Evolutionary conservation across 2,797 vertebrate species (phyloP), one percentile per base, ranked within the genome.

Genomic region (Sarcophilus harrisii): DNA sequence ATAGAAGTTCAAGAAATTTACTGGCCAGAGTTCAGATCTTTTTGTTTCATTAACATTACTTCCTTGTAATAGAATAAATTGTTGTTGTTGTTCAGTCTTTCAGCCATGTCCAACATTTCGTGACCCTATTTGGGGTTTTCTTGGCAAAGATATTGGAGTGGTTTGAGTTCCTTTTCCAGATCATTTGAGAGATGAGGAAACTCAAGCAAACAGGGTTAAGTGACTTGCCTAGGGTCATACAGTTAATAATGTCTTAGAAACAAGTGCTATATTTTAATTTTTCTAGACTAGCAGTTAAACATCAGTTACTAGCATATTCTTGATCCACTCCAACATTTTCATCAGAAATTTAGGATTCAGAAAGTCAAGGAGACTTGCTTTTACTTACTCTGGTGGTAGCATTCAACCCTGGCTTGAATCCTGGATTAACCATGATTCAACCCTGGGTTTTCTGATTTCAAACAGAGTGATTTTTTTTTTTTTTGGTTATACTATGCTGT

Each of bases 261-360:
- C 89, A 14, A 0, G 0, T 24, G 30, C 81, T 3, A 28, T 27
- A 91, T 2, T 45, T 60, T 1, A 54, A 57, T 24, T 11, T 49
- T 54, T 58, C 14, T 18, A 52, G 27, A 57, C 5, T 4, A 24
- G 18, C 0, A 14, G 54, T 66, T 73, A 73, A 73, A 73, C 6
- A 38, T 73, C 54, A 55, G 10, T 73, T 38, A 73, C n/a, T 18
- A 38, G n/a, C 16, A 73, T 24, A 45, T 3, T 81, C n/a, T 30
- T 45, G 18, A 81, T 45, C 8, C 4, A 45, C 6, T 45, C n/a
- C 10, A 81, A 81, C 21, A 18, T 24, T 81, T 81, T 81, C 38
- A 81, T 27, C 38, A 81, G 38, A 81, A 45, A 45, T 3, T 24
- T 10, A 81, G 38, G 38, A 45, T 24, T 81, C 73, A 81, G 73